phyloP scores from a whole-genome alignment of 2,888 invertebrate genomes.

The Aleiodes leptofemur region DNA sequence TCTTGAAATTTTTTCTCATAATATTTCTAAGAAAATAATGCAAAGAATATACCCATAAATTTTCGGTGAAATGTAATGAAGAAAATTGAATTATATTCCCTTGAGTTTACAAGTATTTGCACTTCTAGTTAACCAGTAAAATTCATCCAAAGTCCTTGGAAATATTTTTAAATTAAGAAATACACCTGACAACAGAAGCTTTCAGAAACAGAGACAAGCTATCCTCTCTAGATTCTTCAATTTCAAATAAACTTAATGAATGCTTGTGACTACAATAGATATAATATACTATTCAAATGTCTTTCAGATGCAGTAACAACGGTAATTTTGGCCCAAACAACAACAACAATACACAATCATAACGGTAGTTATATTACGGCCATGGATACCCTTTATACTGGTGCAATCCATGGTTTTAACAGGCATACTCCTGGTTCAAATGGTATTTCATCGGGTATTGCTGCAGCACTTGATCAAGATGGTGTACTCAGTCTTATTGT shows the following conservation, averaged over 20 bases:
- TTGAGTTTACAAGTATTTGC: too few relatives aligned
- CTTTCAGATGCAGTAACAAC: constrained; percentile 53
- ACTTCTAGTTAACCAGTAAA: too few relatives aligned
- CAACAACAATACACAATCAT: constrained; percentile 16
- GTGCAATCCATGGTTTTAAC: constrained; percentile 70
- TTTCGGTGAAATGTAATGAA: too few relatives aligned
- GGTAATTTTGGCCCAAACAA: constrained; percentile 19
- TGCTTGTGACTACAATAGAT: neutral
- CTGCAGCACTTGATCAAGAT: constrained; percentile 76
- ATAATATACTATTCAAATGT: constrained; percentile 33
- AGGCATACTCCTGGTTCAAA: constrained; percentile 62
- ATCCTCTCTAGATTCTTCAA: constrained; percentile 26
- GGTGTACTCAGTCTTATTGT: constrained; percentile 81
- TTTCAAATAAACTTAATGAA: neutral
- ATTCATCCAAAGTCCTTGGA: too few relatives aligned
- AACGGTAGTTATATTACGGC: neutral
- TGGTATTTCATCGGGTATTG: constrained; percentile 70
- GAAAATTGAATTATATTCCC: too few relatives aligned
- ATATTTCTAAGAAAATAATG: too few relatives aligned
- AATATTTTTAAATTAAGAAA: too few relatives aligned
- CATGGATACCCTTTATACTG: constrained; percentile 72
- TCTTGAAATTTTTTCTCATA: too few relatives aligned
- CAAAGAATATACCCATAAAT: too few relatives aligned
- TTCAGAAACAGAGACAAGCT: neutral
- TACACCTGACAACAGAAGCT: too few relatives aligned